Base-by-base conservation (phyloP, 2,888 invertebrate species). In the Cataglyphis rosenhaueri region DNA sequence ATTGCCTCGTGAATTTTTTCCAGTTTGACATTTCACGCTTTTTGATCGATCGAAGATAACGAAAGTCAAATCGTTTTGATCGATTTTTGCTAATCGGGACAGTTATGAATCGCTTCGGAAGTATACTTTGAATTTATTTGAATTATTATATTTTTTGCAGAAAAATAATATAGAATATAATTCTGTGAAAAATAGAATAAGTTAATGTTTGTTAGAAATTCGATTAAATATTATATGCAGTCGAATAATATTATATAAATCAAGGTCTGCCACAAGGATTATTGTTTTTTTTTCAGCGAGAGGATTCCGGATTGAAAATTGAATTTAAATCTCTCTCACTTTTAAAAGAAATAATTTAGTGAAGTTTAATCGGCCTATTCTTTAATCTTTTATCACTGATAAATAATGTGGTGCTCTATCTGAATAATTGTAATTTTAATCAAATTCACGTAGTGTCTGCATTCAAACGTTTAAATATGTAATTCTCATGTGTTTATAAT, bases 221-320 rank as follows among this genome's bases (percentile, higher is more conserved):
- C 59, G 85, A 86, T 79, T 83, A 82, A 82, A 61, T 44, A 68
- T n/a, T 78, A 73, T 70, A 65, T 29, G 71, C 82, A 78, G 83
- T 85, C 66, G 66, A 61, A 70, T 81, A 82, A 78, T 87, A 25
- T 25, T 25, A 25, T 25, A 78, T 64, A 84, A 90, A 89, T 91
- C 92, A 91, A 92, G 91, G 91, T 90, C 88, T 88, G 85, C 85
- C 71, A 65, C 86, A 84, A 91, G 90, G 89, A 91, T 90, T 88
- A 89, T 92, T 89, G 90, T 90, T 89, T 84, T 75, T 84, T 21
- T 21, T 21, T 21, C 78, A 74, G 82, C 84, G 71, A 85, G 83
- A 84, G 81, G 87, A 86, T 87, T 88, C 88, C 84, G 64, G 21
- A 21, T 86, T 68, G 84, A 90, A 89, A 88, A 87, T 89, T 84